A percentile compares a stretch with the other conserved stretches of the same genome.
Evolutionary conservation across 2,113 vertebrate genomes (phyloP).

Genomic region (Ciconia boyciana): DNA sequence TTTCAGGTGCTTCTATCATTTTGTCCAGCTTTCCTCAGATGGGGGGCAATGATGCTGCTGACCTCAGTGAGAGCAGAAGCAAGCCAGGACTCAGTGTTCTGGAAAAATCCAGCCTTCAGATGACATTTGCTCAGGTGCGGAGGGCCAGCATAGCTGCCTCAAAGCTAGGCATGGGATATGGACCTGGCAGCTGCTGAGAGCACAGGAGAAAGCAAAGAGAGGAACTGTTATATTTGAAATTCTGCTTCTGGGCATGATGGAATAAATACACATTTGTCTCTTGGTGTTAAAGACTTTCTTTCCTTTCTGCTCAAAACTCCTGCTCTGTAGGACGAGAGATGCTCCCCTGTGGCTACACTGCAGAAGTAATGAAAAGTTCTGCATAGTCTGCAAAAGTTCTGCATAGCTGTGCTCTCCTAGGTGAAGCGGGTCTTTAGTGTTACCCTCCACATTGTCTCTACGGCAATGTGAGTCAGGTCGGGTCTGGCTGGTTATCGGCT

Average conservation of each 20-base stretch:
- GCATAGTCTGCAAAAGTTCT: background rate
- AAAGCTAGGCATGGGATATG: background rate
- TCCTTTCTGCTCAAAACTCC: background rate
- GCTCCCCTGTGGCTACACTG: background rate
- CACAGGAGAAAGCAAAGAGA: background rate
- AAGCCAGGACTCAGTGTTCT: background rate
- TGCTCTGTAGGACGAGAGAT: background rate
- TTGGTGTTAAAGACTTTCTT: background rate
- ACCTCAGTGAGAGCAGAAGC: background rate
- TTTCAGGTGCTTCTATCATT: background rate
- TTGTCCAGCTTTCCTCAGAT: background rate
- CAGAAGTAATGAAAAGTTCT: background rate
- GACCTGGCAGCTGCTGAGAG: background rate
- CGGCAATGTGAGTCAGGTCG: background rate
- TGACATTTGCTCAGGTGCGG: background rate
- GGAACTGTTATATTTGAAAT: background rate
- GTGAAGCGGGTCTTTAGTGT: background rate
- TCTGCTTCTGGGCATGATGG: background rate
- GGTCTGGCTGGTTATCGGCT: conserved; percentile 5
- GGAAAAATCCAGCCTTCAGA: background rate
- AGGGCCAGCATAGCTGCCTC: background rate
- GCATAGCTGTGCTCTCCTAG: background rate
- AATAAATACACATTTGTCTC: background rate
- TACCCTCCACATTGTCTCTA: background rate
- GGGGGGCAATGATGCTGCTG: background rate